Evolutionary conservation across 2,888 invertebrate genomes (phyloP), one percentile per base, ranked within the genome.

Genomic region (Netelia virgata): DNA sequence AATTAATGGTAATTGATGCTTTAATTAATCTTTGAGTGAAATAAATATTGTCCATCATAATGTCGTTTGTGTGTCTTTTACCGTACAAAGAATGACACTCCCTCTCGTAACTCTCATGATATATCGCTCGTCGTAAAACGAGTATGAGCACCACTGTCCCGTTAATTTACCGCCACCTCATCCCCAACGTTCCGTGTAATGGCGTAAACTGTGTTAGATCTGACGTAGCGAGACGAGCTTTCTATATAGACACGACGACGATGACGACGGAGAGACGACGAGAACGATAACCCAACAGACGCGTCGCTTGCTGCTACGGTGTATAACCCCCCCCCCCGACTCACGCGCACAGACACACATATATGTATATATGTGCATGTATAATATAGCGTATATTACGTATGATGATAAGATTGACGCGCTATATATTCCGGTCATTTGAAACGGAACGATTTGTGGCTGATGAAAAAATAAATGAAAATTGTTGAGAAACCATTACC

Each of bases 161-260:
- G 79, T 79, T 72, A 79, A 79, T 79, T 79, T 72, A 72, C 43
- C 72, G 79, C 79, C 43, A 72, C 55, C 79, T 79, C 72, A 57
- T 79, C 64, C 79, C 79, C 64, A 72, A 79, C 64, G 55, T 64
- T 64, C 64, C 64, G 79, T 72, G 55, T 79, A 79, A 79, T 79
- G 72, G 72, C 72, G 79, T 72, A 79, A 79, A 79, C 64, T 57
- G 64, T 23, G 79, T 72, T 64, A 72, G 79, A 43, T 43, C 70
- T 79, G 72, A 72, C 72, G 79, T 79, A 63, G 43, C 79, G 64
- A 63, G 72, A 72, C 69, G 79, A 79, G 72, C 10, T 73, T 10
- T 47, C 47, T 47, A 55, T 50, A 63, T 53, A 66, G 75, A 66
- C n/a, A 43, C 55, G 55, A 47, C 70, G 53, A 47, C 68, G 72